Evolutionary conservation across 2,113 vertebrate species (phyloP).

Genomic region (Melanostigma gelatinosum): DNA sequence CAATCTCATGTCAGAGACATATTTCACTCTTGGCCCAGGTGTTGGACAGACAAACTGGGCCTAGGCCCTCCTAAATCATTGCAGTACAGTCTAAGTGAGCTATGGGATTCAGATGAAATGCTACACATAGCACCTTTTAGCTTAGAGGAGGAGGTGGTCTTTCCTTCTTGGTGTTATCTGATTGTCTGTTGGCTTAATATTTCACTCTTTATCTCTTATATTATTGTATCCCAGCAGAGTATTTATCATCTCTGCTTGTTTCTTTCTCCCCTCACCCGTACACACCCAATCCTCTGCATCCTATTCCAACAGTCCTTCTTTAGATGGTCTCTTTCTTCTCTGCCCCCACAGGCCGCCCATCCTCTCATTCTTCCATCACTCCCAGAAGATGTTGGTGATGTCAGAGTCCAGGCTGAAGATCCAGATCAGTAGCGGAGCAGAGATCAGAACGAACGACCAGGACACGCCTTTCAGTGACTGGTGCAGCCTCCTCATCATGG

Average conservation of each 20-base stretch:
- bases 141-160: neutral
- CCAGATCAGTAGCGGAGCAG: constrained; percentile 80
- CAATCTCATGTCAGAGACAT: neutral
- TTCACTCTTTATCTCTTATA: neutral
- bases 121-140: constrained; percentile 48
- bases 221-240: neutral
- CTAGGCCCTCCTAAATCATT: neutral
- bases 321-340: neutral
- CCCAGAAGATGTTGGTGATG: constrained; percentile 87
- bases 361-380: constrained; percentile 53
- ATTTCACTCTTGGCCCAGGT: neutral
- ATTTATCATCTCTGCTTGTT: constrained; percentile 15
- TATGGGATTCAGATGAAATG: neutral
- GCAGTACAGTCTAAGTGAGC: neutral
- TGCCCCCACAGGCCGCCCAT: neutral
- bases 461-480: constrained; percentile 77
- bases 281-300: neutral
- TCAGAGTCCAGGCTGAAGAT: constrained; percentile 87
- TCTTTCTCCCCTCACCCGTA: neutral
- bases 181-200: constrained; percentile 51
- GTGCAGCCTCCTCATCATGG: constrained; percentile 21
- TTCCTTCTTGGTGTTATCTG: constrained; percentile 12
- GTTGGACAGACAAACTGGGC: neutral
- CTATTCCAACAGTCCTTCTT: neutral
- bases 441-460: constrained; percentile 82